Base-by-base conservation (phyloP, 2,113 vertebrate genomes). In the Odontesthes bonariensis region DNA sequence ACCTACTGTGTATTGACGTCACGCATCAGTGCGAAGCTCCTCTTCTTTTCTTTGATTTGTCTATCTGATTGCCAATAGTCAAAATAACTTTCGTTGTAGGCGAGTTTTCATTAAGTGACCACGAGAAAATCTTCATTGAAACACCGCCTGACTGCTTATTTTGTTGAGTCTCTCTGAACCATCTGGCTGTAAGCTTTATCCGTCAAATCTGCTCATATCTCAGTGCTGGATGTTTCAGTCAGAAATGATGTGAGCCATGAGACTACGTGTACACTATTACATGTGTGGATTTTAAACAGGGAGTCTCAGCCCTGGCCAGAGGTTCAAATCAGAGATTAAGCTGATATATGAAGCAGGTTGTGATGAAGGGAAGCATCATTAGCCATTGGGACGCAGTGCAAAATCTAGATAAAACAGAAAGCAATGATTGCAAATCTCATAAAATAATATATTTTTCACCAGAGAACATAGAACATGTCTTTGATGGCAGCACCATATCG, bases 1-100 rank as follows among this genome's bases (percentile, higher is more conserved):
- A 47, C 44, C 69, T 71, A 47, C 62, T 79, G 61, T 47, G 57
- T 14, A 4, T 22, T 81, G 64, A 73, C 64, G 54, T 73, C 82
- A 76, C 12, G 40, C 40, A 44, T 44, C 42, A 14, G 12, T 42
- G 0, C 3, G 14, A 51, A 49, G 49, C 57, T 44, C 46, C 27
- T 62, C 42, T 59, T 40, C 40, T 16, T 61, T 52, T 49, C 70
- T 61, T 47, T 23, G 40, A 52, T 38, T 74, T 58, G 12, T 66
- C 5, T 51, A 49, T 69, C 33, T 67, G 33, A 33, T 31, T 13
- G 60, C 54, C 79, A 71, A 5, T 60, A 38, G 60, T 47, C 59
- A 54, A 81, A 64, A 69, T 1, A 63, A 8, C 4, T 9, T 53
- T 46, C 40, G 33, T 12, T 71, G 44, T 69, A 3, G 35, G 35